phyloP scores from a whole-genome alignment of 2,888 invertebrate species.

The Drosophila nr. medialis region DNA sequence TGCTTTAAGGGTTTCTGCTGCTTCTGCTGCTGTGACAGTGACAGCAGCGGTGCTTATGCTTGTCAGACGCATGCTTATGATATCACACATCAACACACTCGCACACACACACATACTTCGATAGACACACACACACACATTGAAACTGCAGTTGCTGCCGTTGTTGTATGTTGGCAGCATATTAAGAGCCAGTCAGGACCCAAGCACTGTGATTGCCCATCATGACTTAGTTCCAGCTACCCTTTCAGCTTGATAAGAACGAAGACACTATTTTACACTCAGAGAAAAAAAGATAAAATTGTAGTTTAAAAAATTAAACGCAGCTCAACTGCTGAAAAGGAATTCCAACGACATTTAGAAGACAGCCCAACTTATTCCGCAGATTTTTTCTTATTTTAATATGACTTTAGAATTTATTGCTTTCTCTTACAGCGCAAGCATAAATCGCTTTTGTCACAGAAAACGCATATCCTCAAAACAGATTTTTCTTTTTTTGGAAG shows the following conservation, averaged over 20 bases:
- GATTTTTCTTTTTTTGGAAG: neutral
- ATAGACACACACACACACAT: constrained; percentile 27
- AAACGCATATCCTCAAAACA: neutral
- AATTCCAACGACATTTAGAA: neutral
- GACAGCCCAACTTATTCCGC: neutral
- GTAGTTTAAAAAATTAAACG: neutral
- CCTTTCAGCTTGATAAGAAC: constrained; percentile 52
- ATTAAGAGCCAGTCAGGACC: constrained; percentile 23
- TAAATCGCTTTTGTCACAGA: neutral
- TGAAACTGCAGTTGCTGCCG: constrained; percentile 33
- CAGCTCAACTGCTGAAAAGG: neutral
- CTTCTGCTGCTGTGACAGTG: constrained; percentile 60
- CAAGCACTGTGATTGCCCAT: constrained; percentile 39
- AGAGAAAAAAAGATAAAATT: neutral
- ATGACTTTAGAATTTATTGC: neutral
- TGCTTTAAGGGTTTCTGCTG: neutral
- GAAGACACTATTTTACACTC: constrained; percentile 10
- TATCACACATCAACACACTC: constrained; percentile 61
- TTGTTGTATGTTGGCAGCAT: constrained; percentile 27
- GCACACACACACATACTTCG: constrained; percentile 45
- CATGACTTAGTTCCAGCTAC: constrained; percentile 23
- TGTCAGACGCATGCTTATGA: constrained; percentile 75
- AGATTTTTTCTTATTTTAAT: neutral
- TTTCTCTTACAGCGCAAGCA: neutral
- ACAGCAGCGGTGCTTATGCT: constrained; percentile 76